phyloP scores from a whole-genome alignment of 1,140 invertebrate species.

The Hermetia illucens region DNA sequence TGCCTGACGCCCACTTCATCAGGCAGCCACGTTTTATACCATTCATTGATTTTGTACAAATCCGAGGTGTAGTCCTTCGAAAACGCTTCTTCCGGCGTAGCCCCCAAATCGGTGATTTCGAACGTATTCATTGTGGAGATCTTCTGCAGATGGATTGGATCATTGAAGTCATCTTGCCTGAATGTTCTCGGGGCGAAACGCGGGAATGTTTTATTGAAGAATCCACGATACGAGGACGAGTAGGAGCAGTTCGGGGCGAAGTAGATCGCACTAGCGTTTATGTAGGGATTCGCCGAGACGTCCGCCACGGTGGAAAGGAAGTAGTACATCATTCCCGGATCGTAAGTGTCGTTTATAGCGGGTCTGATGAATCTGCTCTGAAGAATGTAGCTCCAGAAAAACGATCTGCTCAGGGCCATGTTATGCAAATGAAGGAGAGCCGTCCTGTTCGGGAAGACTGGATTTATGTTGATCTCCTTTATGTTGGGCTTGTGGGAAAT shows the following conservation, averaged over 20 bases:
- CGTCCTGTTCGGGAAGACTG: conserved; percentile 88
- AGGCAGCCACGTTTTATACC: conserved; percentile 80
- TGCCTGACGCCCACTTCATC: conserved; percentile 67
- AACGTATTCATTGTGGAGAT: conserved; percentile 87
- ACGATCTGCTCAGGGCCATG: conserved; percentile 84
- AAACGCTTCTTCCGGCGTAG: conserved; percentile 52
- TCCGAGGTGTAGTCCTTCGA: conserved; percentile 83
- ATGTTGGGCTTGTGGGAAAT: conserved; percentile 88
- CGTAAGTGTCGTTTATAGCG: conserved; percentile 80
- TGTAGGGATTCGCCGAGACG: conserved; percentile 79
- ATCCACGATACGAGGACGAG: conserved; percentile 85
- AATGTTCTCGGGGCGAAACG: conserved; percentile 89
- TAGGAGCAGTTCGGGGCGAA: conserved; percentile 91
- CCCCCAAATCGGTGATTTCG: conserved; percentile 66
- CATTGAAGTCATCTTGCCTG: conserved; percentile 84
- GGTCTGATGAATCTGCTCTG: conserved; percentile 81
- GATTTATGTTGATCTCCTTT: conserved; percentile 89
- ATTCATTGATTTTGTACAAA: conserved; percentile 85
- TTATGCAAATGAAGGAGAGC: conserved; percentile 88
- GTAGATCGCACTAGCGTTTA: conserved; percentile 89
- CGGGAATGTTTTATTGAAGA: conserved; percentile 93
- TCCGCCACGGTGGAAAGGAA: conserved; percentile 90
- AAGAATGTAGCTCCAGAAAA: conserved; percentile 92
- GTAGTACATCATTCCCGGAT: conserved; percentile 98
- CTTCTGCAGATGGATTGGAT: conserved; percentile 81